Evolutionary conservation across 2,797 vertebrate genomes (phyloP).

Genomic region (Manis crassicaudata): DNA sequence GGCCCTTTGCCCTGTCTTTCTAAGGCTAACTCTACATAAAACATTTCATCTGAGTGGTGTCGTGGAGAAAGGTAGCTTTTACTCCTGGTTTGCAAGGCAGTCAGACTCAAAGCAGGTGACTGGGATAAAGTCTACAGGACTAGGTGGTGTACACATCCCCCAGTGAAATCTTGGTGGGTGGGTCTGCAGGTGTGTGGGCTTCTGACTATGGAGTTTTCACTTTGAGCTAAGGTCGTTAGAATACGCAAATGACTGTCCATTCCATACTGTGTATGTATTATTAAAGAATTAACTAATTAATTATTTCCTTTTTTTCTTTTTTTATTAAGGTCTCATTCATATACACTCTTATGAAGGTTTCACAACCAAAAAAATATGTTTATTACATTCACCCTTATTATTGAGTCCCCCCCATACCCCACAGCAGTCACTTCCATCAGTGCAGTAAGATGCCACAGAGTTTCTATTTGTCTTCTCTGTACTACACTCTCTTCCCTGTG

Average conservation of each 20-base stretch:
- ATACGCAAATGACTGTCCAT: neutral
- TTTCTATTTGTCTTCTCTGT: too few relatives aligned
- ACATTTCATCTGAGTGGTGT: neutral
- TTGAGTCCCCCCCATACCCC: too few relatives aligned
- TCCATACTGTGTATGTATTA: neutral
- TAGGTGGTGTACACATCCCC: neutral
- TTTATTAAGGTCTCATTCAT: too few relatives aligned
- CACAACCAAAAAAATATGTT: too few relatives aligned
- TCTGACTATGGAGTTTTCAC: neutral
- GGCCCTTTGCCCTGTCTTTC: neutral
- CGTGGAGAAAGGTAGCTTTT: neutral
- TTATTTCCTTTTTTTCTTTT: too few relatives aligned
- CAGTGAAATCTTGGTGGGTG: neutral
- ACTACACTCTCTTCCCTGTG: too few relatives aligned
- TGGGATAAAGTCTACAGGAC: neutral
- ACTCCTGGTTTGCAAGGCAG: neutral
- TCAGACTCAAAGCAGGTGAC: neutral
- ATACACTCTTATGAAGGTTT: too few relatives aligned
- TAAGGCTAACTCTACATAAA: neutral
- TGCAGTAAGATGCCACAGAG: too few relatives aligned
- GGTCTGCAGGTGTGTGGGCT: neutral
- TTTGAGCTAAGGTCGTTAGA: neutral
- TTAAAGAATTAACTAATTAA: too few relatives aligned
- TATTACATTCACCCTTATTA: too few relatives aligned
- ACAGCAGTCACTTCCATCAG: too few relatives aligned